Percentiles rank a stretch among this genome's conserved stretches.
phyloP scores from a whole-genome alignment of 2,888 invertebrate genomes.

The Hetaerina titia region DNA sequence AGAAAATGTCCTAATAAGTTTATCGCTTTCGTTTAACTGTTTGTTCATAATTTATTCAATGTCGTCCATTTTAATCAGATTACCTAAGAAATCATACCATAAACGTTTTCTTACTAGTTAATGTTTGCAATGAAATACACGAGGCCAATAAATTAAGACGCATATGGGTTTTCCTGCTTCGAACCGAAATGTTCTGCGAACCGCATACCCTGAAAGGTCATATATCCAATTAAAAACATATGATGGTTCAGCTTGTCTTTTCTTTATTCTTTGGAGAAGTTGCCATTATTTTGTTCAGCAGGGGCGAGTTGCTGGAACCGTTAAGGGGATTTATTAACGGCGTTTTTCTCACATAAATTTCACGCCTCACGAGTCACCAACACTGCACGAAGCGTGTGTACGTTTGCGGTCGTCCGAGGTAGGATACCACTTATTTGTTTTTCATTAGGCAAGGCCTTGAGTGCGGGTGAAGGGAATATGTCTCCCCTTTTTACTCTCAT shows the following conservation, averaged over 20 bases:
- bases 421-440: slow-evolving; percentile 43
- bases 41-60: no score
- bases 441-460: slow-evolving; percentile 51
- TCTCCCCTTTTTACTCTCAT: not conserved
- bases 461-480: slow-evolving; percentile 38
- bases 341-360: not conserved
- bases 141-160: no score
- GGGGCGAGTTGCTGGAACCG: not conserved
- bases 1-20: no score
- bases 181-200: not conserved
- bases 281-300: not conserved
- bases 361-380: not conserved
- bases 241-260: not conserved
- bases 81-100: no score
- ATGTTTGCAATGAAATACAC: no score
- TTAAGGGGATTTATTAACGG: not conserved
- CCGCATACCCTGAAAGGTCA: not conserved
- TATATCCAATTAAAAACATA: not conserved
- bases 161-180: no score
- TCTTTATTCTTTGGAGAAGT: not conserved
- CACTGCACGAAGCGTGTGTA: not conserved
- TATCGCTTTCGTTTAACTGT: no score
- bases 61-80: no score
- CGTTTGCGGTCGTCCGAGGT: not conserved
- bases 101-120: no score